phyloP scores from a whole-genome alignment of 2,113 vertebrate genomes.

The Sylvia atricapilla region DNA sequence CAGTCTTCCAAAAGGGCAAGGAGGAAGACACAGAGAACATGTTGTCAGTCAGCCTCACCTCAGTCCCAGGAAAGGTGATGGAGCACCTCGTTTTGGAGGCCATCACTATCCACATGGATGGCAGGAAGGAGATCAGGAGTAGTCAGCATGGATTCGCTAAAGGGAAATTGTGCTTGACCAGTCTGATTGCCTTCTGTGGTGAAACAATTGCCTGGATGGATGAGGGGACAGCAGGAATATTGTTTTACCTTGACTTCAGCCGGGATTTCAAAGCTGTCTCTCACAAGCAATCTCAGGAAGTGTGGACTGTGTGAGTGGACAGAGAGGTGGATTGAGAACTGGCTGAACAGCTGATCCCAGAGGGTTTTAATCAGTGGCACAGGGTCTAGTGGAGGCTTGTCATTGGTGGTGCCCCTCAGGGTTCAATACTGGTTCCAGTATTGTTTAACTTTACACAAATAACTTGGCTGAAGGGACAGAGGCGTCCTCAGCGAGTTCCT shows the following conservation, averaged over 20 bases:
- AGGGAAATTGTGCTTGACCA: not conserved
- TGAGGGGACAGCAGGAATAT: not conserved
- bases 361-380: not conserved
- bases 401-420: not conserved
- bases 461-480: not conserved
- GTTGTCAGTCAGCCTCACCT: not conserved
- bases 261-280: not conserved
- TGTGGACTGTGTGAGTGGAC: not conserved
- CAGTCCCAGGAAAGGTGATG: not conserved
- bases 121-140: not conserved
- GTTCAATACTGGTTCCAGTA: rapidly evolving
- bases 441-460: not conserved
- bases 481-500: not conserved
- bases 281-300: not conserved
- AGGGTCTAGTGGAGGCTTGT: not conserved
- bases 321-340: not conserved
- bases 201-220: not conserved
- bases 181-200: not conserved
- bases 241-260: not conserved
- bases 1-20: not conserved
- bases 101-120: not conserved
- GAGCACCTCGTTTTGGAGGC: not conserved
- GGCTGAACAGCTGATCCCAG: not conserved
- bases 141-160: not conserved
- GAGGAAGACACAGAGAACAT: not conserved